Evolutionary conservation across 2,797 vertebrate genomes (phyloP).

Genomic region (Parauchenoglanis punctatus): DNA sequence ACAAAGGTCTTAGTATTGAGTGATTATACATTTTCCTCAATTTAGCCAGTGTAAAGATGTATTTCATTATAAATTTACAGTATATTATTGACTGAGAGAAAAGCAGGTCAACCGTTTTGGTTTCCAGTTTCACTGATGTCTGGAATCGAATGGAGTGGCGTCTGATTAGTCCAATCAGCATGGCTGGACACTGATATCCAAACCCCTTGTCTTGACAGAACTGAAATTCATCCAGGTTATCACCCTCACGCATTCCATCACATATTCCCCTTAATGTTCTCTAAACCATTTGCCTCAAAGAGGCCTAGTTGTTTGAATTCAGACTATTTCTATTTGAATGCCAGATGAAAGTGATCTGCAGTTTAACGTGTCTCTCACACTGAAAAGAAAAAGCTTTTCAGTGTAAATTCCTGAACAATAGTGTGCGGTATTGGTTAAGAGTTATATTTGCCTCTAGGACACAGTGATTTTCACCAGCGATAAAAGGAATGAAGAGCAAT

Average conservation of each 20-base stretch:
- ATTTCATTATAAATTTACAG: background rate
- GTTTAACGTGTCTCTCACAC: background rate
- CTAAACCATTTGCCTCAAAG: background rate
- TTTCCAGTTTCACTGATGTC: conserved; percentile 1
- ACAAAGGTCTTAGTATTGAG: background rate
- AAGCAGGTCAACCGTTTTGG: background rate
- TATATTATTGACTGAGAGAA: background rate
- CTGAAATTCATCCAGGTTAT: background rate
- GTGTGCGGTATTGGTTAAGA: background rate
- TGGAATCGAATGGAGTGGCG: background rate
- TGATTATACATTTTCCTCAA: background rate
- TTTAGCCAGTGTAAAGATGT: background rate
- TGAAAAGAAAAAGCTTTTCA: background rate
- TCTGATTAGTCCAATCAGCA: conserved; percentile 10
- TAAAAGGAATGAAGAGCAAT: background rate
- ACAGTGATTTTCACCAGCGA: background rate
- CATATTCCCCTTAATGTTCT: background rate
- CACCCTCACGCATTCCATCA: background rate
- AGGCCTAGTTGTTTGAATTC: background rate
- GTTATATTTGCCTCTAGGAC: conserved; percentile 6
- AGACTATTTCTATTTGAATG: conserved; percentile 5
- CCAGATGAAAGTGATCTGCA: conserved; percentile 8
- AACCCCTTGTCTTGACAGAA: background rate
- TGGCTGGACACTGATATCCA: conserved; percentile 16
- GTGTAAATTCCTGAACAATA: background rate